A percentile compares a stretch with the other conserved stretches of the same genome.
Conservation (phyloP, 1,140 invertebrate genomes). For the Zelostemma sp. region DNA sequence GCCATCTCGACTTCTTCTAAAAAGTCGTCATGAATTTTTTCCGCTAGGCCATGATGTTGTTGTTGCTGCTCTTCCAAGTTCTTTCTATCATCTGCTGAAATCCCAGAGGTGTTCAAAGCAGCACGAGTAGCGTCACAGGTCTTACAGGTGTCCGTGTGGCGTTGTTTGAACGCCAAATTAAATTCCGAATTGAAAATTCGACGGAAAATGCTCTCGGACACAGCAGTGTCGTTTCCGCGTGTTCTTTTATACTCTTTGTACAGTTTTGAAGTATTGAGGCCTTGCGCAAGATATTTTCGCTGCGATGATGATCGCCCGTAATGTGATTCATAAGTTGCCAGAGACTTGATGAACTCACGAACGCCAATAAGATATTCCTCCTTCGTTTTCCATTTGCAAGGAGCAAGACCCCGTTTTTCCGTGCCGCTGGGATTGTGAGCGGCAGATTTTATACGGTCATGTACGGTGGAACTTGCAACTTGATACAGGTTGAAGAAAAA, state of each 20-base stretch:
- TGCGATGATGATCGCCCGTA: slow-evolving; percentile 1
- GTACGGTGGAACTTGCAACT: too few species aligned
- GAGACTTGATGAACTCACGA: slow-evolving; percentile 6
- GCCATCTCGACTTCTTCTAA: neutral
- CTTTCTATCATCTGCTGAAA: neutral
- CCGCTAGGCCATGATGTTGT: neutral
- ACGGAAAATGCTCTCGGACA: neutral
- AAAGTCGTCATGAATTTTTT: slow-evolving; percentile 2
- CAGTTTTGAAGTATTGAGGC: neutral
- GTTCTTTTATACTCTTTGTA: neutral
- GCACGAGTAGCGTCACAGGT: neutral
- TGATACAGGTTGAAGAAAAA: too few species aligned
- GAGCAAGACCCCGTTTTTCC: neutral
- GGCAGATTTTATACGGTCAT: too few species aligned
- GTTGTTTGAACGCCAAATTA: slow-evolving; percentile 8
- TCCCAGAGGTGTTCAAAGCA: neutral
- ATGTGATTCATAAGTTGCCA: slow-evolving; percentile 1
- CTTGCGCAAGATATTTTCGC: neutral
- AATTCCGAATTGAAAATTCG: neutral
- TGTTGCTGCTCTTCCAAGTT: neutral
- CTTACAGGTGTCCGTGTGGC: neutral
- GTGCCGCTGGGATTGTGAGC: neutral
- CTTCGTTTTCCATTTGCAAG: slow-evolving; percentile 4
- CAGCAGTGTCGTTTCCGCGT: neutral
- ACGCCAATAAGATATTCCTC: neutral